These are phyloP conservation scores for Poecilobothrus nobilitatus DNA, from an alignment of 2,888 invertebrate genomes.

Conservation along the genomic window DNA sequence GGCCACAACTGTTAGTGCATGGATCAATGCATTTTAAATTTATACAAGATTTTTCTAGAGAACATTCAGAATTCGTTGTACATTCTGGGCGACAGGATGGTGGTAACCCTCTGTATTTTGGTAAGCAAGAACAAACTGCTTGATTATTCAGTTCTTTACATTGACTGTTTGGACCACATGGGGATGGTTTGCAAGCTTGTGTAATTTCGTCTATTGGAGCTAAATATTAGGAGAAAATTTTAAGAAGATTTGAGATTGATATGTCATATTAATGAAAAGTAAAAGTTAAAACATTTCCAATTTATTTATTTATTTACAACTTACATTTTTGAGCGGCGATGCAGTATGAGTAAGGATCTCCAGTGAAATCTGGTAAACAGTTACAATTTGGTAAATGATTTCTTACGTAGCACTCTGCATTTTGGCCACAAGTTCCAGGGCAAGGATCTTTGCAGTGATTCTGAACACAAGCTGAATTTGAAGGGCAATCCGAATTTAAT, in stretches of 20 bases:
- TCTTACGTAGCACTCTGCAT: slow-evolving; percentile 61
- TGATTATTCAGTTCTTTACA: slow-evolving; percentile 55
- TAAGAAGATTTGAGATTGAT: too few species aligned
- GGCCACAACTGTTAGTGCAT: slow-evolving; percentile 63
- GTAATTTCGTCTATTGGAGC: slow-evolving; percentile 44
- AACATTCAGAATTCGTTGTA: slow-evolving; percentile 62
- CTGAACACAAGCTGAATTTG: slow-evolving; percentile 59
- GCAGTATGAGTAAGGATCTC: slow-evolving; percentile 66
- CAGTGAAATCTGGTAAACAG: slow-evolving; percentile 62
- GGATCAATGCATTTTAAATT: slow-evolving; percentile 64
- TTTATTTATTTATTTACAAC: slow-evolving; percentile 52
- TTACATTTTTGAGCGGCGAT: slow-evolving; percentile 47
- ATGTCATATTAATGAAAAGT: slow-evolving; percentile 27
- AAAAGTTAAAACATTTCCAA: slow-evolving; percentile 65
- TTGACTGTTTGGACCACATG: slow-evolving; percentile 58
- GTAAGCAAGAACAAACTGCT: slow-evolving; percentile 61
- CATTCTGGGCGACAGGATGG: slow-evolving; percentile 67
- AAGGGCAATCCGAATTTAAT: slow-evolving; percentile 68
- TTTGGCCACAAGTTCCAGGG: slow-evolving; percentile 65
- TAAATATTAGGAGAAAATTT: slow-evolving; percentile 19
- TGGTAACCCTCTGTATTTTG: slow-evolving; percentile 55
- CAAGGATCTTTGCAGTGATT: slow-evolving; percentile 73
- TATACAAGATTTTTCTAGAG: slow-evolving; percentile 58
- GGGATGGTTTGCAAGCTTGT: slow-evolving; percentile 61
- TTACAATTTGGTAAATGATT: slow-evolving; percentile 62